Conservation (phyloP, 2,797 vertebrate species). For the Somateria mollissima region DNA sequence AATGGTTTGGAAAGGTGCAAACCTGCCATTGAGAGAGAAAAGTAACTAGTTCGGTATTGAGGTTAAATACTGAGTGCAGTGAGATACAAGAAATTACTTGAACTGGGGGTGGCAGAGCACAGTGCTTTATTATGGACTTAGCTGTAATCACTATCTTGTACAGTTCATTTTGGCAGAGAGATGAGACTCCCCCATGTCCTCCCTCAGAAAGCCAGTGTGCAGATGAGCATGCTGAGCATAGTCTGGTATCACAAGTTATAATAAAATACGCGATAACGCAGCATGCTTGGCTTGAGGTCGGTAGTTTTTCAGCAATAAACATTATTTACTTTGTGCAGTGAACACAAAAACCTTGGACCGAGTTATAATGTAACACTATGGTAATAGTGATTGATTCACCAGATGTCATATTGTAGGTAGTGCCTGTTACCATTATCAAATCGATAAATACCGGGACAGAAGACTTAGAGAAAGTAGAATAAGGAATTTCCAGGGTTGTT, state of each 20-base stretch:
- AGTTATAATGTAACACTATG: background rate
- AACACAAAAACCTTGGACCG: slow-evolving; percentile 11
- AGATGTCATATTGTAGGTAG: background rate
- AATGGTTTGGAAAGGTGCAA: background rate
- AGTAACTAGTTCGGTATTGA: background rate
- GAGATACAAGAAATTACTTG: background rate
- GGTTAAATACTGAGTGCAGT: background rate
- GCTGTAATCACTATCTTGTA: background rate
- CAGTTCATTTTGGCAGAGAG: slow-evolving; percentile 13
- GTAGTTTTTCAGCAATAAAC: slow-evolving; percentile 17
- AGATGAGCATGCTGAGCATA: background rate
- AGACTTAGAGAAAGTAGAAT: background rate
- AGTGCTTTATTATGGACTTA: background rate
- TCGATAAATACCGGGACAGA: background rate
- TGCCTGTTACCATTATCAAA: background rate
- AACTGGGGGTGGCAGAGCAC: background rate
- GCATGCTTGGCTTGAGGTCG: slow-evolving; percentile 7
- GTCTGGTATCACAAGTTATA: background rate
- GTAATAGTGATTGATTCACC: slow-evolving; percentile 4
- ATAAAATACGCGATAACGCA: slow-evolving; percentile 13
- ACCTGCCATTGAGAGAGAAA: background rate
- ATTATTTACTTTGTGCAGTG: slow-evolving; percentile 25
- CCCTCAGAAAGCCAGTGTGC: background rate
- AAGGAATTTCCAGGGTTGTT: background rate
- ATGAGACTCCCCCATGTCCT: background rate